Conservation (phyloP, 37 sponge, comb jelly and placozoan species). For the Chondrosia reniformis region DNA sequence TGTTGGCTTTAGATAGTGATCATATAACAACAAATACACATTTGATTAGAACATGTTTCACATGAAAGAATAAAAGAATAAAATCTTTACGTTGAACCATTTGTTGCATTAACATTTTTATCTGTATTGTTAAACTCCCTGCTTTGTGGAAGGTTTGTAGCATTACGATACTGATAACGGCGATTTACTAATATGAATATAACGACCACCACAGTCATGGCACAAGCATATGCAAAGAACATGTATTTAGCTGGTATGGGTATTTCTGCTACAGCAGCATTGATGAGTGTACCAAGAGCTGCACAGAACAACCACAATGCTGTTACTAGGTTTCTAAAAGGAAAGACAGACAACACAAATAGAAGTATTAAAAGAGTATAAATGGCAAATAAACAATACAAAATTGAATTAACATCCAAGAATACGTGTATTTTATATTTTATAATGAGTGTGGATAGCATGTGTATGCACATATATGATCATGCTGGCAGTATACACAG, state of each 20-base stretch:
- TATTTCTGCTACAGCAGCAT: slow-evolving; percentile 63
- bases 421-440: not conserved
- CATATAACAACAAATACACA: too few relatives aligned
- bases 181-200: slow-evolving; percentile 35
- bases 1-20: too few relatives aligned
- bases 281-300: slow-evolving; percentile 50
- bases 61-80: too few relatives aligned
- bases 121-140: too few relatives aligned
- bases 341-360: not conserved
- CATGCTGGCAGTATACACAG: not conserved
- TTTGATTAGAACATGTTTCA: too few relatives aligned
- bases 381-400: not conserved
- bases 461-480: not conserved
- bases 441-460: not conserved
- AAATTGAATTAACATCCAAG: not conserved
- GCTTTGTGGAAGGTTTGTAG: not conserved
- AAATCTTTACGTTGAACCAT: not conserved
- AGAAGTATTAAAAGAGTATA: not conserved
- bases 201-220: slow-evolving; percentile 42
- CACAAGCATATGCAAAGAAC: slow-evolving; percentile 48
- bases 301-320: slow-evolving; percentile 61
- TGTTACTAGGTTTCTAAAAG: slow-evolving; percentile 57
- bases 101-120: not conserved
- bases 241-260: slow-evolving; percentile 26
- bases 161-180: slow-evolving; percentile 29